phyloP scores from a whole-genome alignment of 2,888 invertebrate species.

The Lasioglossum zephyrum region DNA sequence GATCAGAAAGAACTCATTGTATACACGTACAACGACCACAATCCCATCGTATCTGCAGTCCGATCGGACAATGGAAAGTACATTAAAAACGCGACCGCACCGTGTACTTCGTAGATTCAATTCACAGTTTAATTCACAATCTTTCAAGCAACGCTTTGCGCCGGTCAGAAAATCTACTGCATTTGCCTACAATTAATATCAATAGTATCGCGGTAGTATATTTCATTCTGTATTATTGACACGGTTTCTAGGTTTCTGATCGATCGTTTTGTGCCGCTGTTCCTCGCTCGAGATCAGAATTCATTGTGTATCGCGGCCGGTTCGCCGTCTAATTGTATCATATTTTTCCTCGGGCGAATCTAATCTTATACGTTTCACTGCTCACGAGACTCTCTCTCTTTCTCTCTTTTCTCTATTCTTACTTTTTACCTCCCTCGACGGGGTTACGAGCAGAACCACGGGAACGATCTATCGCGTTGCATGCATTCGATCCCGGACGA shows the following conservation, averaged over 20 bases:
- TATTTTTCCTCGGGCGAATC: slow-evolving; percentile 28
- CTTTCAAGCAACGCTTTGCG: neutral
- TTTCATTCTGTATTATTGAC: slow-evolving; percentile 1
- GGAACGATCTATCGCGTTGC: slow-evolving; percentile 33
- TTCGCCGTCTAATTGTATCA: slow-evolving; percentile 29
- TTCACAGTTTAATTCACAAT: slow-evolving; percentile 3
- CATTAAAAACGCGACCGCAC: neutral
- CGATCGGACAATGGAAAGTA: slow-evolving; percentile 2
- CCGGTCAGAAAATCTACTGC: neutral
- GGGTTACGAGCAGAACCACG: slow-evolving; percentile 4
- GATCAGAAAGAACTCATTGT: slow-evolving; percentile 5
- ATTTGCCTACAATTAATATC: slow-evolving; percentile 16
- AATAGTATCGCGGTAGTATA: neutral
- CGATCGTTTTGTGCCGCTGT: slow-evolving; percentile 8
- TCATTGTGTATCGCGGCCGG: slow-evolving; percentile 3
- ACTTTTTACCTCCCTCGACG: neutral
- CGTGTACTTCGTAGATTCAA: neutral
- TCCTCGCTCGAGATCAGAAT: neutral
- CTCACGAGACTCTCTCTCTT: slow-evolving; percentile 7
- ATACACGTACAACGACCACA: neutral
- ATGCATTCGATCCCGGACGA: slow-evolving; percentile 43
- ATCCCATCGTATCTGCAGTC: neutral
- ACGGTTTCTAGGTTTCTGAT: slow-evolving; percentile 3
- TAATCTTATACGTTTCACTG: slow-evolving; percentile 37
- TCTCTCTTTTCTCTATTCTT: neutral